A percentile compares a stretch with the other conserved stretches of the same genome.
Evolutionary conservation across 2,888 invertebrate genomes (phyloP).

Genomic region (Euphydryas editha): DNA sequence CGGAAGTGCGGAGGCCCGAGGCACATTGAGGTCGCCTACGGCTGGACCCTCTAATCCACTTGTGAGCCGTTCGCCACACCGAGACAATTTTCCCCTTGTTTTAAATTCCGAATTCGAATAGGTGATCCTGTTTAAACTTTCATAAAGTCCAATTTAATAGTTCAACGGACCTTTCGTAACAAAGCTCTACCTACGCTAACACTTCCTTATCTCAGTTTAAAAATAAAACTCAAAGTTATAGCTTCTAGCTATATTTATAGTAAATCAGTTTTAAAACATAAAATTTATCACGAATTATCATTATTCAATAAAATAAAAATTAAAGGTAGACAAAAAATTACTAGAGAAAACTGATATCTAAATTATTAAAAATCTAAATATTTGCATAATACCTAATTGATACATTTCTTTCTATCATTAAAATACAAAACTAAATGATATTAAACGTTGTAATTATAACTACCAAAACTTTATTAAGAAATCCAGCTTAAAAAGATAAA

Average conservation of each 20-base stretch:
- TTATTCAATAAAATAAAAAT: too few species aligned
- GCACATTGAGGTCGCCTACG: slow-evolving; percentile 51
- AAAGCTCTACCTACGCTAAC: slow-evolving; percentile 15
- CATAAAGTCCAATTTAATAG: slow-evolving; percentile 67
- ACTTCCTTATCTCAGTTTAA: neutral
- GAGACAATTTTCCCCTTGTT: slow-evolving; percentile 71
- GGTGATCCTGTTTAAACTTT: slow-evolving; percentile 78
- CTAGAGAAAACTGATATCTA: too few species aligned
- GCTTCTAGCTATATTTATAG: neutral
- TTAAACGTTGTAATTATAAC: too few species aligned
- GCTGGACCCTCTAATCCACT: slow-evolving; percentile 73
- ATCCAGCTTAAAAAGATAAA: neutral
- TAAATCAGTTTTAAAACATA: neutral
- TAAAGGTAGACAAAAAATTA: too few species aligned
- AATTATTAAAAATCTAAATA: too few species aligned
- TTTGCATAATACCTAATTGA: too few species aligned
- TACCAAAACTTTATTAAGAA: neutral
- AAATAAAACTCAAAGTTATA: neutral
- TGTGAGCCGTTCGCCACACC: slow-evolving; percentile 54
- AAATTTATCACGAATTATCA: neutral
- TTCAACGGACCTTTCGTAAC: slow-evolving; percentile 48
- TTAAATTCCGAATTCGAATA: slow-evolving; percentile 71
- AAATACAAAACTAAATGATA: too few species aligned
- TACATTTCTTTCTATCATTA: too few species aligned
- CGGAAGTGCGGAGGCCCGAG: slow-evolving; percentile 27